Evolutionary conservation across 2,113 vertebrate species (phyloP), one percentile per base, ranked within the genome.

Genomic region (Myiozetetes cayanensis): DNA sequence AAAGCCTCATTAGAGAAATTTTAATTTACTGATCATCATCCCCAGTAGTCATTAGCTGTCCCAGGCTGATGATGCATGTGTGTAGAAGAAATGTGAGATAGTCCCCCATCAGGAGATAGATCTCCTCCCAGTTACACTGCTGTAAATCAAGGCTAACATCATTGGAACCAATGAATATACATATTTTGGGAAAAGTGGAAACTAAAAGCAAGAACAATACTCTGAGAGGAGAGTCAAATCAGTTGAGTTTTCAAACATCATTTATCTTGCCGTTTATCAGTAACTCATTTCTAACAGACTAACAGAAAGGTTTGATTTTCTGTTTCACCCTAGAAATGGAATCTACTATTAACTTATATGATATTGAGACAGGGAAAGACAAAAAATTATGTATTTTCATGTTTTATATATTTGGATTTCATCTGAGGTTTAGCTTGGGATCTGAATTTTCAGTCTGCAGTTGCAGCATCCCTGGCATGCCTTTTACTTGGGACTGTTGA

Each of bases 1-100:
- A 96, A 95, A 97, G 76, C 44, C 89, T 96, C 93, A 93, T 96
- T 96, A 97, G 87, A 97, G 84, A 95, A 91, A 94, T 95, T 95
- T 96, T 97, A 96, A 97, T 97, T 95, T 93, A 93, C 89, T 88
- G 85, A 95, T 96, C 96, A 93, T 83, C 89, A 78, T 70, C 77
- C 86, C 73, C 56, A 85, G 84, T 56, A 90, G 88, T 95, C 89
- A 91, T 94, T 96, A 92, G 73, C 24, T 96, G 82, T 82, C 76
- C 82, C 52, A 68, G 59, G 70, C 17, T 94, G 79, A 74, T 93
- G 91, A 76, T 89, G 87, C 55, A 94, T 82, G 62, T 71, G 20
- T 44, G 41, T 4, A 63, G 47, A 82, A 80, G 85, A 94, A 92
- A 84, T 68, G 35, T 53, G 78, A 85, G 81, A 67, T 52, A 75